phyloP scores from a whole-genome alignment of 2,888 invertebrate species.

The Diogma glabrata region DNA sequence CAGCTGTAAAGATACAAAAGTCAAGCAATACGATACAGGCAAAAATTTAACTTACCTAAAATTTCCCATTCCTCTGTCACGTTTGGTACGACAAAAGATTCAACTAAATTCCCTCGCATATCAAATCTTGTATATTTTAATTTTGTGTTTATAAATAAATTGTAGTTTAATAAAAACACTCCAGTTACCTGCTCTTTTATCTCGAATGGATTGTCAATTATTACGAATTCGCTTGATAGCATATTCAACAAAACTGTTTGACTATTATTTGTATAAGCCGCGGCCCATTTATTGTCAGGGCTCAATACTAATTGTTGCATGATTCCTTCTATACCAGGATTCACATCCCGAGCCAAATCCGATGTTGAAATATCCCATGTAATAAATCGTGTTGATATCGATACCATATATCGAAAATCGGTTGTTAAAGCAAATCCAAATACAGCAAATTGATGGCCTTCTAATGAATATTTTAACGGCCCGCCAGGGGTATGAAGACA shows the following conservation, averaged over 20 bases:
- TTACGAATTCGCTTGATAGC: conserved; percentile 83
- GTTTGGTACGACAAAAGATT: conserved; percentile 44
- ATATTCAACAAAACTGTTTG: conserved; percentile 88
- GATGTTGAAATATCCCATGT: conserved; percentile 96
- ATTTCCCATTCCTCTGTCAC: conserved; percentile 59
- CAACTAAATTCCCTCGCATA: conserved; percentile 61
- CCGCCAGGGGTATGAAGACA: conserved; percentile 98
- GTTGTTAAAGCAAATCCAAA: conserved; percentile 84
- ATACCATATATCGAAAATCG: conserved; percentile 85
- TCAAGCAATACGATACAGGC: neutral
- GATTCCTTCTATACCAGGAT: conserved; percentile 90
- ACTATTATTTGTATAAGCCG: conserved; percentile 91
- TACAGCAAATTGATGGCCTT: conserved; percentile 96
- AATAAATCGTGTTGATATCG: conserved; percentile 91
- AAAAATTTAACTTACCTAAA: conserved; percentile 44
- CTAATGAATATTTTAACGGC: conserved; percentile 92
- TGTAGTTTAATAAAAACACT: conserved; percentile 51
- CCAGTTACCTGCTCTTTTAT: conserved; percentile 46
- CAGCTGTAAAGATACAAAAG: conserved; percentile 35
- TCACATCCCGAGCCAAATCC: conserved; percentile 84
- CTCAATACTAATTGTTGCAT: conserved; percentile 89
- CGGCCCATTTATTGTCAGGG: conserved; percentile 91
- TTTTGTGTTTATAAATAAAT: conserved; percentile 65
- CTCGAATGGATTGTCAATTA: conserved; percentile 75
- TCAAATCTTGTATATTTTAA: conserved; percentile 65